Conservation (phyloP, 2,113 vertebrate genomes). For the Mandrillus leucophaeus region DNA sequence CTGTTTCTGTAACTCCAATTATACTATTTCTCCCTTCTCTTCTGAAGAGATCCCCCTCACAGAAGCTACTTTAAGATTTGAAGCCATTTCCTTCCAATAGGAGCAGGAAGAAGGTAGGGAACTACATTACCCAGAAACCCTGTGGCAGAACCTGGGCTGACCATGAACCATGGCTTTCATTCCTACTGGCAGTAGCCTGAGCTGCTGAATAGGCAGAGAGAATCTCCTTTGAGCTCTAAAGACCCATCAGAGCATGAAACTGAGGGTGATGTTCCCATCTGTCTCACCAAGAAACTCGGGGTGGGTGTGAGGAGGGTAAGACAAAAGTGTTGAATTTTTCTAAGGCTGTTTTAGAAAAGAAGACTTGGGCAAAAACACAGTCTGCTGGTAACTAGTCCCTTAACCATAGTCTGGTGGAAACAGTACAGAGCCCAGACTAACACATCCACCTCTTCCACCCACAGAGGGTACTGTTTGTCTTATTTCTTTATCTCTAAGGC, state of each 20-base stretch:
- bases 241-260: background rate
- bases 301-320: background rate
- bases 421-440: background rate
- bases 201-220: background rate
- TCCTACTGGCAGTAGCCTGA: background rate
- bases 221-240: background rate
- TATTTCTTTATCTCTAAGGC: background rate
- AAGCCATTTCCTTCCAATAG: background rate
- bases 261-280: background rate
- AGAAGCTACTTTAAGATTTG: background rate
- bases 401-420: background rate
- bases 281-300: background rate
- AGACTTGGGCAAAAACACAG: background rate
- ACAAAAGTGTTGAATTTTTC: background rate
- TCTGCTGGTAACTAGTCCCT: background rate
- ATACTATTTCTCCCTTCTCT: background rate
- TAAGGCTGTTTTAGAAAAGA: background rate
- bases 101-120: background rate
- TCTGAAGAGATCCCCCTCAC: background rate
- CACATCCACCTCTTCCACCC: too few species aligned
- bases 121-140: conserved; percentile 43
- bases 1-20: background rate
- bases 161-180: background rate
- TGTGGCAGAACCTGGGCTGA: background rate
- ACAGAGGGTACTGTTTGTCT: background rate